phyloP scores from a whole-genome alignment of 2,797 vertebrate species.

The Amniataba percoides region DNA sequence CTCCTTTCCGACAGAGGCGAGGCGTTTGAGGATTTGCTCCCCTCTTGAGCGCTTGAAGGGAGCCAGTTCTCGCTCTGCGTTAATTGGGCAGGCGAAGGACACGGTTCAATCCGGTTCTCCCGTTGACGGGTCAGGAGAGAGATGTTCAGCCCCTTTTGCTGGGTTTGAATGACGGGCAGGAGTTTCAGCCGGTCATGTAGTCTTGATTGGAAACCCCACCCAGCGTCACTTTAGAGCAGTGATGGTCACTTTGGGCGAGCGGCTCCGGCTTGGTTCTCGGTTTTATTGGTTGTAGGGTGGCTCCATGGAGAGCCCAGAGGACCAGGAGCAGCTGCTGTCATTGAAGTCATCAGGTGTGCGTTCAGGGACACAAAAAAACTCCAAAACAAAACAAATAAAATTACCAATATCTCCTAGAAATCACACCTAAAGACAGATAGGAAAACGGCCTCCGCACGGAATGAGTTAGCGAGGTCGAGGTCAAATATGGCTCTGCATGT shows the following conservation, averaged over 20 bases:
- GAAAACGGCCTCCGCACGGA: background rate
- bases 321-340: constrained; percentile 52
- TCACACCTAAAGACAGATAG: background rate
- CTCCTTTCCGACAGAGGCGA: constrained; percentile 4
- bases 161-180: constrained; percentile 23
- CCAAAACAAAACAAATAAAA: too few relatives aligned
- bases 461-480: background rate
- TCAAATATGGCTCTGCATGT: background rate
- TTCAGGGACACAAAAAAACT: constrained; percentile 27
- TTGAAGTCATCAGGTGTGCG: constrained; percentile 18
- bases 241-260: constrained; percentile 3
- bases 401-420: background rate
- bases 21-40: constrained; percentile 9
- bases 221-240: constrained; percentile 27
- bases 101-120: constrained; percentile 20
- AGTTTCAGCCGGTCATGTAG: constrained; percentile 14
- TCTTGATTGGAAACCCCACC: constrained; percentile 29
- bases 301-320: constrained; percentile 22
- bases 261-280: constrained; percentile 21
- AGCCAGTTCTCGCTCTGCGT: constrained; percentile 26
- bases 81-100: constrained; percentile 19
- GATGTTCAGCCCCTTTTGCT: constrained; percentile 15
- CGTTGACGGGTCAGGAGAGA: constrained; percentile 1
- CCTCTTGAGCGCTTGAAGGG: constrained; percentile 4
- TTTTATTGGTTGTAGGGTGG: constrained; percentile 38